Evolutionary conservation across 2,113 vertebrate species (phyloP), one percentile per base, ranked within the genome.

Genomic region (Bubalus kerabau): DNA sequence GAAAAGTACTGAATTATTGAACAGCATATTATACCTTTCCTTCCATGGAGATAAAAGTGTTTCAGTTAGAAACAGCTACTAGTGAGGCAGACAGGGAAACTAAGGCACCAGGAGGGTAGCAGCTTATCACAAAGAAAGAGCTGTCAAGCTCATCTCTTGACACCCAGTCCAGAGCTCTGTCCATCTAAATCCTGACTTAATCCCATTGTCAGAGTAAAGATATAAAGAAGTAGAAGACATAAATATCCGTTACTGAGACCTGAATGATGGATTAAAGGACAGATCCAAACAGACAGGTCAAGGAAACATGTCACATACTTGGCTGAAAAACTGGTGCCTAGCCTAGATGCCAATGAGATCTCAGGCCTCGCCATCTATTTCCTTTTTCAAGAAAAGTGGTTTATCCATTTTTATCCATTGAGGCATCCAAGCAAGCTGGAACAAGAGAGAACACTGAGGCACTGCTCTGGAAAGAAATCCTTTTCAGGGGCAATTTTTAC

Each of bases 1-100:
- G 94, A 94, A 97, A 97, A 95, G 59, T 94, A 88, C 90, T 90
- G 94, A 94, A 95, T 93, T 92, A 96, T 0, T 67, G 48, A 95
- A 78, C 60, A 97, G 90, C 52, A 89, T 4, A 28, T 32, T 85
- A 19, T 7, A 95, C 36, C 43, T 84, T 93, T 89, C 78, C 81
- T 93, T 94, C 89, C 46, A 16, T 24, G n/a, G 50, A 94, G 71
- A 93, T 19, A 71, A 80, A 92, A 92, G n/a, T 19, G 8, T 71
- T 95, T 94, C 57, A 54, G 7, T 5, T 52, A 87, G 59, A 52
- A 96, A 90, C 50, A 9, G 59, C 26, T 26, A 84, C 50, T 64
- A 94, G 80, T 6, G 24, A 94, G 46, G 7, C 82, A 59, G 93
- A 57, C n/a, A 36, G 88, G 76, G 59, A 96, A 94, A 97, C 17